phyloP scores from a whole-genome alignment of 2,113 vertebrate species.

The Phoenicopterus ruber region DNA sequence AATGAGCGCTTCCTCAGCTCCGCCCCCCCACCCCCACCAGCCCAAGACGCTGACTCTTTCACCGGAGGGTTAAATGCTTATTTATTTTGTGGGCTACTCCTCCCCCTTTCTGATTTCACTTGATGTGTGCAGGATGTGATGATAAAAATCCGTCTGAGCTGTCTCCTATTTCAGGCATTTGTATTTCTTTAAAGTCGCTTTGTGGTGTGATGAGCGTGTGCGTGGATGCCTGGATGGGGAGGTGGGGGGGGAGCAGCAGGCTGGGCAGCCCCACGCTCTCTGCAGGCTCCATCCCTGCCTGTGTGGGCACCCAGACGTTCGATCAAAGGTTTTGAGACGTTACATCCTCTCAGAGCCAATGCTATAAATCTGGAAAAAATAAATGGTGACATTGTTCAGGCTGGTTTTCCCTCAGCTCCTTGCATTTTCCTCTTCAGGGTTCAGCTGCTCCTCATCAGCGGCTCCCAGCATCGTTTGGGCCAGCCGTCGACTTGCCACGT shows the following conservation, averaged over 20 bases:
- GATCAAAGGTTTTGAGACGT: background rate
- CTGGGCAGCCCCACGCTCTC: background rate
- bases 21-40: background rate
- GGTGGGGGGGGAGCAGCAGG: background rate
- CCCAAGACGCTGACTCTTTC: background rate
- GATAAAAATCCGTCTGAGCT: background rate
- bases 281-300: background rate
- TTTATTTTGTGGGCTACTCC: background rate
- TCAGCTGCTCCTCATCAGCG: background rate
- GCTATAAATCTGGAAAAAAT: background rate
- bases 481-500: accelerated
- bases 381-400: background rate
- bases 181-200: background rate
- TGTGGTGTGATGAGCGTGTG: background rate
- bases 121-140: background rate
- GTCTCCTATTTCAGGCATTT: background rate
- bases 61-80: background rate
- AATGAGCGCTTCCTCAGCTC: background rate
- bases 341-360: background rate
- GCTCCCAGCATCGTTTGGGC: background rate
- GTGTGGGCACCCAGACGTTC: accelerated
- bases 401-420: background rate
- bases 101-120: background rate
- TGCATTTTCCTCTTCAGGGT: background rate
- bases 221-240: background rate